These are phyloP conservation scores for Pseudomyrmex gracilis DNA, from an alignment of 1,140 invertebrate species.

Conservation along the genomic window DNA sequence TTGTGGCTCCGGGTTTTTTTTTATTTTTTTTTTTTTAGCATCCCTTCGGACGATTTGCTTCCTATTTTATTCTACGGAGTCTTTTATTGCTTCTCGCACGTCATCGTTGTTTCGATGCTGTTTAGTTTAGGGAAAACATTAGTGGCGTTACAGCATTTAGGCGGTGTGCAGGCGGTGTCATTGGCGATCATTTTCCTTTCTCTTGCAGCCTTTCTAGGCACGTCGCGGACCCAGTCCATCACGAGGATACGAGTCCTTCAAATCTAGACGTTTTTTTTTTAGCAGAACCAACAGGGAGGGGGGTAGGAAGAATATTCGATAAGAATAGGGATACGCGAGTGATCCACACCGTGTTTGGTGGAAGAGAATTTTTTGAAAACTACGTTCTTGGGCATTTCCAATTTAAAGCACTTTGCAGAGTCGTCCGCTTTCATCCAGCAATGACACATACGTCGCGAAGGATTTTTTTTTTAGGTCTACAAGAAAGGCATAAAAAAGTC, in stretches of 20 bases:
- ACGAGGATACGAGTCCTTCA: slow-evolving; percentile 72
- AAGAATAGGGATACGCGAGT: slow-evolving; percentile 22
- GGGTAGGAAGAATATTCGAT: slow-evolving; percentile 39
- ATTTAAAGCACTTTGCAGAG: slow-evolving; percentile 65
- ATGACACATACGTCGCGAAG: slow-evolving; percentile 41
- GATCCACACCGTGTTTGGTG: not conserved
- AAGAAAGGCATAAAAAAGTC: slow-evolving; percentile 65
- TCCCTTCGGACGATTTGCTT: not conserved
- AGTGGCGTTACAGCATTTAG: slow-evolving; percentile 83
- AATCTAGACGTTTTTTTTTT: slow-evolving; percentile 72
- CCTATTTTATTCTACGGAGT: slow-evolving; percentile 44
- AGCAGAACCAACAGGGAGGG: slow-evolving; percentile 60
- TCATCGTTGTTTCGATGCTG: slow-evolving; percentile 4
- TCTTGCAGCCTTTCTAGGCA: slow-evolving; percentile 85
- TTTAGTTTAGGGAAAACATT: slow-evolving; percentile 65
- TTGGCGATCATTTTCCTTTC: slow-evolving; percentile 78
- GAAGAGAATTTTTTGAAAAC: slow-evolving; percentile 10
- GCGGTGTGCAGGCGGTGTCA: slow-evolving; percentile 74
- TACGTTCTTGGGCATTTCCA: slow-evolving; percentile 40
- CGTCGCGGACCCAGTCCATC: slow-evolving; percentile 80
- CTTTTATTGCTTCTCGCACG: slow-evolving; percentile 50
- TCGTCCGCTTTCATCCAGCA: slow-evolving; percentile 42
- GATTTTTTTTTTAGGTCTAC: slow-evolving; percentile 76
- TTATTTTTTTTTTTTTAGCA: not conserved
- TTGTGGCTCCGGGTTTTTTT: not conserved